phyloP scores from a whole-genome alignment of 2,888 invertebrate genomes.

The Troides oblongomaculatus region DNA sequence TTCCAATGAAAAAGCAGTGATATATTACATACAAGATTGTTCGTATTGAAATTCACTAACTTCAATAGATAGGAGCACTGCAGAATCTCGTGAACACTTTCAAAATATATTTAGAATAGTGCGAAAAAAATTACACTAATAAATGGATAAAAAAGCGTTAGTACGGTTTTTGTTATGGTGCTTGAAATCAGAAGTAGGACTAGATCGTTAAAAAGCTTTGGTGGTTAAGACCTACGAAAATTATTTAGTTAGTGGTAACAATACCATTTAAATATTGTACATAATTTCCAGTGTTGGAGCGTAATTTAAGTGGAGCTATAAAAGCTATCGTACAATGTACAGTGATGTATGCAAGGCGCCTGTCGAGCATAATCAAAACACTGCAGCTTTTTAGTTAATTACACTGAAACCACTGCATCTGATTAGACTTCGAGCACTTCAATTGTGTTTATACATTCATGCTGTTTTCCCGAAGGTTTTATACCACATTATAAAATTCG shows the following conservation, averaged over 20 bases:
- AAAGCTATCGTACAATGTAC: constrained; percentile 8
- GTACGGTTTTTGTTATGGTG: neutral
- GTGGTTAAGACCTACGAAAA: no score
- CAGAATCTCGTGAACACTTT: neutral
- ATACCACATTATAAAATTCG: neutral
- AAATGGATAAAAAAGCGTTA: neutral
- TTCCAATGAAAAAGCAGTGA: no score
- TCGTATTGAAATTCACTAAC: neutral
- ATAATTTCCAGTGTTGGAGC: neutral
- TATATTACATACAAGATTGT: neutral
- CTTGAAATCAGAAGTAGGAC: neutral
- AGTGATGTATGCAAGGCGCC: constrained; percentile 16
- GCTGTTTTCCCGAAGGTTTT: neutral
- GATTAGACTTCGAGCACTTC: constrained; percentile 3
- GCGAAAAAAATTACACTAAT: neutral
- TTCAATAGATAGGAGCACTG: neutral
- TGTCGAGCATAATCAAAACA: constrained; percentile 22
- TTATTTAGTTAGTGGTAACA: no score
- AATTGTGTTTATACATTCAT: neutral
- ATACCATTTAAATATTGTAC: no score
- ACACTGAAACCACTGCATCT: constrained; percentile 17
- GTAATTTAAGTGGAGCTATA: constrained; percentile 13
- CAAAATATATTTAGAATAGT: neutral
- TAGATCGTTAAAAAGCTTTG: no score
- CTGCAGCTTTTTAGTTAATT: constrained; percentile 23